These are phyloP conservation scores for Leptonema lineaticorne DNA, from an alignment of 1,140 invertebrate species.

Conservation along the genomic window DNA sequence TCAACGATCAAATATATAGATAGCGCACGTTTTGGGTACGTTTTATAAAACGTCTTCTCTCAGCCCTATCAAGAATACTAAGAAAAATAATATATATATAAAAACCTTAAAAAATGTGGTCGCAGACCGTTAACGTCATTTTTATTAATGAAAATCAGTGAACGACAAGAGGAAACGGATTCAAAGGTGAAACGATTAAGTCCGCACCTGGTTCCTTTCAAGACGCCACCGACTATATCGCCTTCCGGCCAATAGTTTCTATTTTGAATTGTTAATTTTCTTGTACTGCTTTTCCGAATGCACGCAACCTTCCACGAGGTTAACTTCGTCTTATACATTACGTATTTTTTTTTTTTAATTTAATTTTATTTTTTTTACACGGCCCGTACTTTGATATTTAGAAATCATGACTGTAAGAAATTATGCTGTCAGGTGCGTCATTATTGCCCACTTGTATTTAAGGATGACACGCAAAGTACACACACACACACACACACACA, in stretches of 20 bases:
- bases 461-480: neutral
- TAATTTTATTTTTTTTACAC: neutral
- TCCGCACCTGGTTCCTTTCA: constrained; percentile 39
- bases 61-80: neutral
- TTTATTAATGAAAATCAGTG: constrained; percentile 27
- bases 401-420: constrained; percentile 13
- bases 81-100: neutral
- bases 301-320: neutral
- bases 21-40: too few species aligned
- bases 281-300: neutral
- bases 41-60: too few species aligned
- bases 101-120: too few species aligned
- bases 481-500: neutral
- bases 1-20: too few species aligned
- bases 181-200: constrained; percentile 37
- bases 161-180: constrained; percentile 37
- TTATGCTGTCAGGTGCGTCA: neutral
- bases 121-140: neutral
- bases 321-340: neutral
- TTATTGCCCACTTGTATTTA: neutral
- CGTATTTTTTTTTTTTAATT: too few species aligned
- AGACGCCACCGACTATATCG: constrained; percentile 40
- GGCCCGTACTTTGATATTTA: neutral
- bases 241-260: constrained; percentile 37
- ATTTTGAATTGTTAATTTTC: constrained; percentile 39